These are phyloP conservation scores for Peromyscus aztecus DNA, from an alignment of 2,797 vertebrate genomes.

Conservation along the genomic window DNA sequence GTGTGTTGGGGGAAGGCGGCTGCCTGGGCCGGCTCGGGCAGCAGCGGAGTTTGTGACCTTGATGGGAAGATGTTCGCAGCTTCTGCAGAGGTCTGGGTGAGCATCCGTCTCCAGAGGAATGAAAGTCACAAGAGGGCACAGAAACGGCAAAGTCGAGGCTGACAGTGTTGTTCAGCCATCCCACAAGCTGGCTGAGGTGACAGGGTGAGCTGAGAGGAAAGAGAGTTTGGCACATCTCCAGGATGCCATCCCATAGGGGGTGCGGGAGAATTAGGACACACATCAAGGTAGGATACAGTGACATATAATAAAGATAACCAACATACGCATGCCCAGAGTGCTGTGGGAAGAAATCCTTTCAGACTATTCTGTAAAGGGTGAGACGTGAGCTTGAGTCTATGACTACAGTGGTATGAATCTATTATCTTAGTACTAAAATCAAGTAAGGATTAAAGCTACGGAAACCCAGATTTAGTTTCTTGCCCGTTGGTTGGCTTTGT, in stretches of 20 bases:
- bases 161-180: not conserved
- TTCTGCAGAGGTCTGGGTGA: not conserved
- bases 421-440: not conserved
- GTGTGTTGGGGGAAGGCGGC: not conserved
- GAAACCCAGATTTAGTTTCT: slow-evolving; percentile 38
- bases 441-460: not conserved
- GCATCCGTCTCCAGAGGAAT: not conserved
- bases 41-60: not conserved
- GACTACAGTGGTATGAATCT: not conserved
- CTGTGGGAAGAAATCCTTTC: not conserved
- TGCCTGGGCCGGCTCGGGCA: not conserved
- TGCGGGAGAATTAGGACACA: not conserved
- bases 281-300: not conserved
- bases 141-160: not conserved
- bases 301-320: not conserved
- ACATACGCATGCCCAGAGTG: not conserved
- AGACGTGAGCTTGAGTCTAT: not conserved
- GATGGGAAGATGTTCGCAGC: not conserved
- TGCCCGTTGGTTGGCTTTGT: not conserved
- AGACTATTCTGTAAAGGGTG: not conserved
- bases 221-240: not conserved
- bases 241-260: not conserved
- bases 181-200: not conserved
- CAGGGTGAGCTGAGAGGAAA: not conserved
- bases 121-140: not conserved